Evolutionary conservation across 2,888 invertebrate genomes (phyloP).

Genomic region (Cheilosia vernalis): DNA sequence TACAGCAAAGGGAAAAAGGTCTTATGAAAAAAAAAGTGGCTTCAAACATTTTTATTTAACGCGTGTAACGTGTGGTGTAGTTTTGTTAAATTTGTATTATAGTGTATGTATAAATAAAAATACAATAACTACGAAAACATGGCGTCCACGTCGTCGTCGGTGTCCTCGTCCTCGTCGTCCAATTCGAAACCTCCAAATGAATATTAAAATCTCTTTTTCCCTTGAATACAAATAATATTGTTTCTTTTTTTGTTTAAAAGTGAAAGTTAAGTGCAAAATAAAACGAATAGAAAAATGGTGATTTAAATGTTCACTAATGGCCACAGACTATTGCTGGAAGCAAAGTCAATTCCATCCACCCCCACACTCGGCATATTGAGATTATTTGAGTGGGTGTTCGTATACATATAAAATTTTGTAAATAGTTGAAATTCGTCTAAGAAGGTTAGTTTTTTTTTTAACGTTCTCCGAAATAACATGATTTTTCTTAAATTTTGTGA

Average conservation of each 20-base stretch:
- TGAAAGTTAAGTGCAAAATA: conserved; percentile 58
- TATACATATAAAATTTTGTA: conserved; percentile 55
- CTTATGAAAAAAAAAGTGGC: conserved; percentile 18
- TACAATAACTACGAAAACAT: conserved; percentile 68
- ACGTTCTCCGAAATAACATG: conserved; percentile 20
- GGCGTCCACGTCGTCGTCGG: conserved; percentile 74
- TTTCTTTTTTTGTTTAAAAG: conserved; percentile 18
- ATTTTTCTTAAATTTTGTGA: conserved; percentile 10
- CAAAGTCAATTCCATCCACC: conserved; percentile 69
- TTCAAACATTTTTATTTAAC: conserved; percentile 37
- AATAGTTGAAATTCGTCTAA: conserved; percentile 67
- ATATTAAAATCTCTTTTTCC: conserved; percentile 39
- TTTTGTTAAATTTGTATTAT: conserved; percentile 44
- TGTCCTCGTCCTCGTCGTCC: conserved; percentile 62
- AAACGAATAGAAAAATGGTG: conserved; percentile 41
- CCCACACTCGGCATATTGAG: conserved; percentile 56
- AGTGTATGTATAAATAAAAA: conserved; percentile 27
- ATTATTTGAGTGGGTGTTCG: conserved; percentile 71
- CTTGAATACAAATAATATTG: neutral
- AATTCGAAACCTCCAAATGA: conserved; percentile 55
- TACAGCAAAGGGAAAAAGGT: conserved; percentile 52
- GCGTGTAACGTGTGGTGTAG: conserved; percentile 58
- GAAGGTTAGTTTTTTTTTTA: conserved; percentile 63
- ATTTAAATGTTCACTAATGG: conserved; percentile 60
- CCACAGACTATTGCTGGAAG: conserved; percentile 71